These are phyloP conservation scores for Prunella himalayana DNA, from an alignment of 2,113 vertebrate genomes.

Conservation along the genomic window DNA sequence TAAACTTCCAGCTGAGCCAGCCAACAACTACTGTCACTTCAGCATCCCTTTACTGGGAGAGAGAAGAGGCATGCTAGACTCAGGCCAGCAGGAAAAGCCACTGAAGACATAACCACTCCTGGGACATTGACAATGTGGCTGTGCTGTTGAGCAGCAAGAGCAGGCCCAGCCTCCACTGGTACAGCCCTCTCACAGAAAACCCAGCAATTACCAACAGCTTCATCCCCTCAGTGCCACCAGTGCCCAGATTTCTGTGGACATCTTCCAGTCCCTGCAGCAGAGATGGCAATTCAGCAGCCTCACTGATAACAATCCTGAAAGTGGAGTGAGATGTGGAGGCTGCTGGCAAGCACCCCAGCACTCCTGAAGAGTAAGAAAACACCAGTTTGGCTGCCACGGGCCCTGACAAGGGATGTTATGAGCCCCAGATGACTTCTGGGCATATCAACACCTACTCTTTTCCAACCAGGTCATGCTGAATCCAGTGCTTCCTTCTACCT, in stretches of 20 bases:
- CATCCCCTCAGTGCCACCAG: not conserved
- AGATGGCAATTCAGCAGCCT: not conserved
- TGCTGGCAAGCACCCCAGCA: not conserved
- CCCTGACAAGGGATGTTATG: not conserved
- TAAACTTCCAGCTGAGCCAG: not conserved
- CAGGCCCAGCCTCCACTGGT: not conserved
- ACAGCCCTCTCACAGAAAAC: not conserved
- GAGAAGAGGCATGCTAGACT: not conserved
- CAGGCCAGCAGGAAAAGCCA: not conserved
- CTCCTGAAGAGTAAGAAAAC: not conserved
- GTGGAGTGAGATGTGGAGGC: not conserved
- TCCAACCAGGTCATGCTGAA: not conserved
- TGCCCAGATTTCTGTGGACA: not conserved
- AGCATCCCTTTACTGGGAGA: not conserved
- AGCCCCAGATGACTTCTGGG: not conserved
- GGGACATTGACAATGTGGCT: not conserved
- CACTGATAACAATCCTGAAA: not conserved
- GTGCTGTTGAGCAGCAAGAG: not conserved
- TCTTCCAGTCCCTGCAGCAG: not conserved
- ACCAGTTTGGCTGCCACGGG: not conserved
- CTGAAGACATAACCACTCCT: not conserved
- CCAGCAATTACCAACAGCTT: accelerated
- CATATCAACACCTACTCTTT: not conserved
- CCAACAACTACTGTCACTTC: not conserved
- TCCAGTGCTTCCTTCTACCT: not conserved